Percentiles rank a stretch among this genome's conserved stretches.
phyloP scores from a whole-genome alignment of 1,140 invertebrate species.

The Bactericera cockerelli region DNA sequence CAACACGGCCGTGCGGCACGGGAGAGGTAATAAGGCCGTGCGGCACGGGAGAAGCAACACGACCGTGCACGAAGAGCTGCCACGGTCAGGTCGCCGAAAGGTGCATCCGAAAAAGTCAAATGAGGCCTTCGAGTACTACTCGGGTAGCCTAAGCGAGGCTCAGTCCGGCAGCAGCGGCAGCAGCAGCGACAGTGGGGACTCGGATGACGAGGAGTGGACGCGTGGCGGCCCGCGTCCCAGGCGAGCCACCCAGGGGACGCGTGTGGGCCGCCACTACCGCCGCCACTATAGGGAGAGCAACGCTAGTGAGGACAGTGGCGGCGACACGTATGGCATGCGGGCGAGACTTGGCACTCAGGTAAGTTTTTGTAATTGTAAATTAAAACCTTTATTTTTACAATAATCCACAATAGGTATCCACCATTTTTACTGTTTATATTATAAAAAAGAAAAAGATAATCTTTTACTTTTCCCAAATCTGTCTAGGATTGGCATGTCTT shows the following conservation, averaged over 20 bases:
- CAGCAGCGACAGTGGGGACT: background rate
- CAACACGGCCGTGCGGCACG: too few species aligned
- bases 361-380: too few species aligned
- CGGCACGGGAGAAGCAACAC: background rate
- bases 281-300: background rate
- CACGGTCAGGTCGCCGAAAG: background rate
- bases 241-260: background rate
- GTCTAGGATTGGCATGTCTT: too few species aligned
- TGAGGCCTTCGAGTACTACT: background rate
- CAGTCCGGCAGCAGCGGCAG: background rate
- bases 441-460: too few species aligned
- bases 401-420: too few species aligned
- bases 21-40: background rate
- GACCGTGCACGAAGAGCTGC: background rate
- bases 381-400: too few species aligned
- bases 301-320: background rate
- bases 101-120: background rate
- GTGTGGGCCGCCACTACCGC: background rate
- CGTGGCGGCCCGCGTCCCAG: background rate
- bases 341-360: background rate
- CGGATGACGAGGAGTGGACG: background rate
- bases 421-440: too few species aligned
- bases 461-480: too few species aligned
- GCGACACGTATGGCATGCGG: background rate
- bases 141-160: background rate